These are phyloP conservation scores for Taphrorychus bicolor DNA, from an alignment of 2,888 invertebrate species.

Conservation along the genomic window DNA sequence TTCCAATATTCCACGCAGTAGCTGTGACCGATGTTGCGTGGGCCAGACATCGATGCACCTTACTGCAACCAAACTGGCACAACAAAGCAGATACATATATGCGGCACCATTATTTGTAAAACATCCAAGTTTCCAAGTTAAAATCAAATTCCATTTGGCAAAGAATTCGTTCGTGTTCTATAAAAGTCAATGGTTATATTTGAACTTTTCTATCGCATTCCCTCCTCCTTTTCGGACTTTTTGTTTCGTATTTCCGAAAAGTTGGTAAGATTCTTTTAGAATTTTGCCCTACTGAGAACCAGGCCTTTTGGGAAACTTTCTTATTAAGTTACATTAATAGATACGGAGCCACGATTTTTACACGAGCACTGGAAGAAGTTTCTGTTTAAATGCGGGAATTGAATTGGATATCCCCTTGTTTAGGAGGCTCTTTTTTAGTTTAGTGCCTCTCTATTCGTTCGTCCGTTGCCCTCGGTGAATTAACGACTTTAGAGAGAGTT, in stretches of 20 bases:
- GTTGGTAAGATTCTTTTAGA: slow-evolving; percentile 15
- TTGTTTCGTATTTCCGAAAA: slow-evolving; percentile 12
- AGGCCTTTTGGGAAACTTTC: slow-evolving; percentile 14
- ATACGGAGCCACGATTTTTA: slow-evolving; percentile 17
- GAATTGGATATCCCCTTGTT: not conserved
- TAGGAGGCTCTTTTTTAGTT: not conserved
- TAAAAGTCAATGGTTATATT: slow-evolving; percentile 15
- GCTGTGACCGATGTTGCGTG: too few relatives aligned
- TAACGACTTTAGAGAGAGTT: too few relatives aligned
- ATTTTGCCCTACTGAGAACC: slow-evolving; percentile 8
- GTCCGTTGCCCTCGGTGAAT: too few relatives aligned
- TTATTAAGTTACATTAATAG: slow-evolving; percentile 26
- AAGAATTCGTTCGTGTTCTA: slow-evolving; percentile 10
- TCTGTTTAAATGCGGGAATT: slow-evolving; percentile 8
- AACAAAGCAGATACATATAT: not conserved
- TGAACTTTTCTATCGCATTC: slow-evolving; percentile 16
- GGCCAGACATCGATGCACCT: too few relatives aligned
- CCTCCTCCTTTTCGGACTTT: slow-evolving; percentile 7
- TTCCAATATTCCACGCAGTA: too few relatives aligned
- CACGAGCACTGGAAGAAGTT: slow-evolving; percentile 6
- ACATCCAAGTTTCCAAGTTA: not conserved
- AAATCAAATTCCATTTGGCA: slow-evolving; percentile 15
- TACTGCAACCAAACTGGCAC: too few relatives aligned
- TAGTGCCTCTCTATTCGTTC: too few relatives aligned
- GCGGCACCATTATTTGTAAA: slow-evolving; percentile 6